phyloP scores from a whole-genome alignment of 2,888 invertebrate species.

The Odiellus spinosus region DNA sequence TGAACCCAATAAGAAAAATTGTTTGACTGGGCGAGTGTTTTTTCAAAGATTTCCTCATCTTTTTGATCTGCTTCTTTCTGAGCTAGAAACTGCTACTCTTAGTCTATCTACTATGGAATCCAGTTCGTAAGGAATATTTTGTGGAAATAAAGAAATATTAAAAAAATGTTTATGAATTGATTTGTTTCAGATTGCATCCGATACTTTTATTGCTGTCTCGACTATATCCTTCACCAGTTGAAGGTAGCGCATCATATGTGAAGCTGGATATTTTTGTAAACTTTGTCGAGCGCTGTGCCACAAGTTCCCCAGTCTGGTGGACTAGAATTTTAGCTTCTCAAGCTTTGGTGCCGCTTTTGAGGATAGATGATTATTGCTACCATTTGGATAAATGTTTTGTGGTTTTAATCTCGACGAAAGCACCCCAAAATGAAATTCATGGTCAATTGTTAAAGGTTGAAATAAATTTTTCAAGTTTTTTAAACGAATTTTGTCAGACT shows the following conservation, averaged over 20 bases:
- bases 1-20: constrained; percentile 30
- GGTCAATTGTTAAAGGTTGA: constrained; percentile 13
- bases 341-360: constrained; percentile 46
- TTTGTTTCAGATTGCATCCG: constrained; percentile 45
- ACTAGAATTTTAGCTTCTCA: constrained; percentile 55
- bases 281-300: constrained; percentile 44
- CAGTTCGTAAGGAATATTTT: too few relatives aligned
- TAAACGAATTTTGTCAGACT: too few relatives aligned
- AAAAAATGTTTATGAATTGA: too few relatives aligned
- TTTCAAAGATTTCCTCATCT: constrained; percentile 53
- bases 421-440: constrained; percentile 6
- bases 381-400: constrained; percentile 8
- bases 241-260: constrained; percentile 48
- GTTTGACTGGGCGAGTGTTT: constrained; percentile 47
- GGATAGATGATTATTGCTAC: constrained; percentile 27
- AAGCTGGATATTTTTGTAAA: constrained; percentile 51
- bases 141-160: too few relatives aligned
- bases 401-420: constrained; percentile 1
- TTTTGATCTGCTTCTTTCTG: constrained; percentile 39
- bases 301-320: constrained; percentile 43
- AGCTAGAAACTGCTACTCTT: constrained; percentile 27
- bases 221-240: constrained; percentile 55
- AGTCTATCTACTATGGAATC: too few relatives aligned
- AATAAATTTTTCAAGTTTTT: too few relatives aligned
- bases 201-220: constrained; percentile 57